Conservation (phyloP, 2,888 invertebrate genomes). For the Diloba caeruleocephala region DNA sequence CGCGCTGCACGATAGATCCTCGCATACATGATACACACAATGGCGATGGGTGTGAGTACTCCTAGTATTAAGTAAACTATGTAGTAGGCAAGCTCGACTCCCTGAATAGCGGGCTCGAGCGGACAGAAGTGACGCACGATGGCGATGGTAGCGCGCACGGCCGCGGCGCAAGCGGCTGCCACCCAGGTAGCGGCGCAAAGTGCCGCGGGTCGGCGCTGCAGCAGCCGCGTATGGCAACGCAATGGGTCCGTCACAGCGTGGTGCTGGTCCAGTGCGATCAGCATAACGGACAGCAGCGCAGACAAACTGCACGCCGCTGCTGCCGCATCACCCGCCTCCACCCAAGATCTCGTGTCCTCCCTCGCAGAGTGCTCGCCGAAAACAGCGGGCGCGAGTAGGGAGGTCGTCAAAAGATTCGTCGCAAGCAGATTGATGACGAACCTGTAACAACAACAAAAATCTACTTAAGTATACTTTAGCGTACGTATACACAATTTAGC, state of each 20-base stretch:
- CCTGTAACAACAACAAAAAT: conserved; percentile 84
- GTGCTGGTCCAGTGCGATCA: conserved; percentile 87
- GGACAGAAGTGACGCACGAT: conserved; percentile 74
- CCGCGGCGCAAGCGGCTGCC: conserved; percentile 78
- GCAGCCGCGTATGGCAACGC: conserved; percentile 84
- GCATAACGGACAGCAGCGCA: conserved; percentile 78
- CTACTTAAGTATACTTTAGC: conserved; percentile 41
- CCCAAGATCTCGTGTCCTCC: conserved; percentile 90
- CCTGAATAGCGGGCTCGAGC: conserved; percentile 67
- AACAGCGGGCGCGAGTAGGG: conserved; percentile 84
- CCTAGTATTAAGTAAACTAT: conserved; percentile 78
- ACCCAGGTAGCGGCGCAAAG: conserved; percentile 89
- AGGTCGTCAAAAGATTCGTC: conserved; percentile 84
- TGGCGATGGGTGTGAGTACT: conserved; percentile 84
- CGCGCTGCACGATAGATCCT: conserved; percentile 93
- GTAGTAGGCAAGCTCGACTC: conserved; percentile 77
- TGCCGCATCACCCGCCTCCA: conserved; percentile 86
- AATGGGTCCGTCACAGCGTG: conserved; percentile 87
- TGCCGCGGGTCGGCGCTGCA: conserved; percentile 80
- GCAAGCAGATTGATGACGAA: conserved; percentile 90
- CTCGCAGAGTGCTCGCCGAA: conserved; percentile 90
- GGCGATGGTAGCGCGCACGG: conserved; percentile 74
- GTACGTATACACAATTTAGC: conserved; percentile 19
- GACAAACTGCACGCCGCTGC: conserved; percentile 78
- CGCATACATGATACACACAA: conserved; percentile 92